phyloP scores from a whole-genome alignment of 2,888 invertebrate genomes.

The Andrena hattorfiana region DNA sequence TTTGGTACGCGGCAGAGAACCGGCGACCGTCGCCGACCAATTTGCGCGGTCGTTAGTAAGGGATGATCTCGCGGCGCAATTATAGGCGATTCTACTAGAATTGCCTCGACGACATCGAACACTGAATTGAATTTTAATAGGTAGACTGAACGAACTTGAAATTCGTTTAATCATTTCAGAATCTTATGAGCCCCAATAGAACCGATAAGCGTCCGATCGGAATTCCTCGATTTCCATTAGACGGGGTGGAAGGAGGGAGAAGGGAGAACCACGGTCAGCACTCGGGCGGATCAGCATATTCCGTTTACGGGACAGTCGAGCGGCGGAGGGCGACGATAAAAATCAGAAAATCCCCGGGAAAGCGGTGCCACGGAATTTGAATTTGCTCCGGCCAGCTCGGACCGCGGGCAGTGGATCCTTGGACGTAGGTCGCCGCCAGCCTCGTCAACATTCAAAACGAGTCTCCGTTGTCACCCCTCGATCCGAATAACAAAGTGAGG shows the following conservation, averaged over 20 bases:
- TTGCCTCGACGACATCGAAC: too few species aligned
- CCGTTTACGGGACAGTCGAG: constrained; percentile 61
- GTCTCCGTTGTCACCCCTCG: constrained; percentile 51
- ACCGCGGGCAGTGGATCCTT: constrained; percentile 53
- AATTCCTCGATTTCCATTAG: background rate
- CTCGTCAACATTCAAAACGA: constrained; percentile 63
- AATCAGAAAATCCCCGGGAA: constrained; percentile 71
- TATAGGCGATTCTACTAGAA: too few species aligned
- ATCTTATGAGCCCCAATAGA: too few species aligned
- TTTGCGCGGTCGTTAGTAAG: background rate
- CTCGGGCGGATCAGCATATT: constrained; percentile 70
- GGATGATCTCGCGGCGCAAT: too few species aligned
- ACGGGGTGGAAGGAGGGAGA: constrained; percentile 8
- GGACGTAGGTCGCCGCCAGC: constrained; percentile 32
- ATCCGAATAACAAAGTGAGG: constrained; percentile 68
- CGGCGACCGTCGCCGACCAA: background rate
- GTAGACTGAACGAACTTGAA: too few species aligned
- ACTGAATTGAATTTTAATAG: too few species aligned
- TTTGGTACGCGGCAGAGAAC: background rate
- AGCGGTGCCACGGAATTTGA: constrained; percentile 75
- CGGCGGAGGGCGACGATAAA: constrained; percentile 67
- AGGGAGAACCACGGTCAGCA: constrained; percentile 43
- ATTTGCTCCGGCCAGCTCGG: constrained; percentile 68
- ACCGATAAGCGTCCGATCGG: background rate
- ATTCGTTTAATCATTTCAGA: too few species aligned